Conservation (phyloP, 2,113 vertebrate genomes). For the Nycticryphes semicollaris region DNA sequence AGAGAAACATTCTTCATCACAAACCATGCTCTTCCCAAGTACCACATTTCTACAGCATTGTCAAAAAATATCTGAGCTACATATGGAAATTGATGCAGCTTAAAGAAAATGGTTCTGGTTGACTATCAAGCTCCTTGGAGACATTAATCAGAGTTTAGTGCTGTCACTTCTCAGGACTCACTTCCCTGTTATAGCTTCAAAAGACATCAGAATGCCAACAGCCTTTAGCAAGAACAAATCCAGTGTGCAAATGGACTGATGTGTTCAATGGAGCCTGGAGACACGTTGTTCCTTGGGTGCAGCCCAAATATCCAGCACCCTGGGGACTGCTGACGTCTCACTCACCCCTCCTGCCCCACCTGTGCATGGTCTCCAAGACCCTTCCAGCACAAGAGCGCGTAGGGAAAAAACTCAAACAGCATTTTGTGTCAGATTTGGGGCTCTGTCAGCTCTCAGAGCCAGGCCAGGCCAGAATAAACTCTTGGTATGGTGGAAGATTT, state of each 20-base stretch:
- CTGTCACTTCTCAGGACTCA: constrained; percentile 22
- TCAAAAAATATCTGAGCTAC: neutral
- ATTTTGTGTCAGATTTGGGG: neutral
- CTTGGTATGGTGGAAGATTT: neutral
- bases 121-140: constrained; percentile 27
- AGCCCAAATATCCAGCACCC: neutral
- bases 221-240: neutral
- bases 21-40: neutral
- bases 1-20: neutral
- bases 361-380: rapidly evolving
- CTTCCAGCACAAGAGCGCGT: neutral
- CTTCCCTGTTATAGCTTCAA: neutral
- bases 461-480: neutral
- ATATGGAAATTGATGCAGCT: constrained; percentile 14
- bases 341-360: neutral
- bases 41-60: neutral
- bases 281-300: neutral
- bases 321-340: neutral
- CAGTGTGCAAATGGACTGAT: neutral
- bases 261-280: neutral
- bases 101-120: neutral
- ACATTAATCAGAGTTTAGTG: constrained; percentile 27
- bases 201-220: constrained; percentile 8
- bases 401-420: neutral
- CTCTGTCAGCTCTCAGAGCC: neutral